These are phyloP conservation scores for Tineola bisselliella DNA, from an alignment of 2,888 invertebrate genomes.

Conservation along the genomic window DNA sequence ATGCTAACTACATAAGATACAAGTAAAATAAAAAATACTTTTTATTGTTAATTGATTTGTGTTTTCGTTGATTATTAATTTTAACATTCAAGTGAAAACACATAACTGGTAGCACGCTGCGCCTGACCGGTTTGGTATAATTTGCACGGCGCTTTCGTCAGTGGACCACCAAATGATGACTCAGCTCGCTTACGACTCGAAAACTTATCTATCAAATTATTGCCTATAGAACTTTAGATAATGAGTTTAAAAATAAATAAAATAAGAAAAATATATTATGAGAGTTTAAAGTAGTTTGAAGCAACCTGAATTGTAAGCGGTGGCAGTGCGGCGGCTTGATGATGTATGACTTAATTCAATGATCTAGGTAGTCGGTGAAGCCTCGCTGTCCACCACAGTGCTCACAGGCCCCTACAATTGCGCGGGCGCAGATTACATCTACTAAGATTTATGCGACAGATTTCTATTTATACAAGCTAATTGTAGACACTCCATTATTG, in stretches of 20 bases:
- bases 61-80: slow-evolving; percentile 14
- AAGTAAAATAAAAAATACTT: not conserved
- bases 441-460: slow-evolving; percentile 13
- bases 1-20: too few relatives aligned
- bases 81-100: slow-evolving; percentile 13
- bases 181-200: slow-evolving; percentile 3
- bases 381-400: not conserved
- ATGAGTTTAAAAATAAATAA: not conserved
- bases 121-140: slow-evolving; percentile 6
- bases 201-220: not conserved
- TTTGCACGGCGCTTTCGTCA: slow-evolving; percentile 6
- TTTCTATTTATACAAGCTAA: slow-evolving; percentile 13
- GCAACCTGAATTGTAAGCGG: not conserved
- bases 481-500: slow-evolving; percentile 10
- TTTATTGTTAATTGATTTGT: slow-evolving; percentile 13
- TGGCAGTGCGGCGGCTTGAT: slow-evolving; percentile 12
- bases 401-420: not conserved
- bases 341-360: slow-evolving; percentile 15
- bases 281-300: not conserved
- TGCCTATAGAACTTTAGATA: not conserved
- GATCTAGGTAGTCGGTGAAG: slow-evolving; percentile 12
- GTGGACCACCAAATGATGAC: slow-evolving; percentile 3
- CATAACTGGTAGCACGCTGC: slow-evolving; percentile 12
- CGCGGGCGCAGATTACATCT: slow-evolving; percentile 10
- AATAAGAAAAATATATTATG: too few relatives aligned